Evolutionary conservation across 2,113 vertebrate species (phyloP), one percentile per base, ranked within the genome.

Genomic region (Axis porcinus): DNA sequence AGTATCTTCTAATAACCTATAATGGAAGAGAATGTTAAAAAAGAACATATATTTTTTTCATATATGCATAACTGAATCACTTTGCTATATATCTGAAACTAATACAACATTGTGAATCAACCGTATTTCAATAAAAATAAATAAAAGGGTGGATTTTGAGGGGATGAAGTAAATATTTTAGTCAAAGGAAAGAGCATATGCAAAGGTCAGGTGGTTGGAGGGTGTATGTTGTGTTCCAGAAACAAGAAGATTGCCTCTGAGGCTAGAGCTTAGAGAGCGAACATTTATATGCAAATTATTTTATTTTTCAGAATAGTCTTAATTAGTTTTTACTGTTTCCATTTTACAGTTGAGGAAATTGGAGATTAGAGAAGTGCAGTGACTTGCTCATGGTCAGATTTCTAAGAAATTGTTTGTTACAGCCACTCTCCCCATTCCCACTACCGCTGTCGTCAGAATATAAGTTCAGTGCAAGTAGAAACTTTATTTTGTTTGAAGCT

Each of bases 341-440:
- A 27, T 96, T 94, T 94, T 96, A 78, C 10, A 91, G 45, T 74
- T 95, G 83, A 94, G 55, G 28, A 70, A 87, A 86, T 95, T 95
- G 82, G 67, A 96, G 15, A 9, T 88, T 64, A 74, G 7, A 88
- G 54, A 84, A 91, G 7, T 94, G 16, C 89, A 88, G 2, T 36
- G 54, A 90, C 67, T 91, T 98, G 14, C 16, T 13, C 2, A 95
- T 40, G 30, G 14, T 96, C 50, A 92, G 70, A 91, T 62, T 83
- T 40, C 30, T 79, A 92, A 86, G 54, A 93, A 58, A 93, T 81
- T 89, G 6, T 45, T 94, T 74, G 50, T 85, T 83, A 40, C 4
- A 89, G 55, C 19, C 36, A 19, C 19, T 50, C 28, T 89, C 40
- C 28, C 50, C 15, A 47, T 78, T 12, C 21, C 14, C 27, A 62